phyloP scores from a whole-genome alignment of 2,113 vertebrate genomes.

The Leptodactylus fuscus region DNA sequence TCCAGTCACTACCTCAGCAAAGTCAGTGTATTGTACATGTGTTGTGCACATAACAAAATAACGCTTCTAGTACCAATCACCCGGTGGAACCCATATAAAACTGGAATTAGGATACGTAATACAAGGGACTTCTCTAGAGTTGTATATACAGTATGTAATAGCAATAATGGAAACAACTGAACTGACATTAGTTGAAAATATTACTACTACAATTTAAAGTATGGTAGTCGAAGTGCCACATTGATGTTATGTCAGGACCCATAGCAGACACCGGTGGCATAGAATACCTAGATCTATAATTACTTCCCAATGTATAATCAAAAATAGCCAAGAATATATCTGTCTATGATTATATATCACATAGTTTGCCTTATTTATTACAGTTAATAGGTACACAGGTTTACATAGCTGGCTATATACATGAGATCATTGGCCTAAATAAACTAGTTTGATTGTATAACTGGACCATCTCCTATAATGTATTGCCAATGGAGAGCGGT shows the following conservation, averaged over 20 bases:
- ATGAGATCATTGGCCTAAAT: neutral
- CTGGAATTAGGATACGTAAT: neutral
- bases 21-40: conserved; percentile 52
- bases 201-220: neutral
- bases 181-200: neutral
- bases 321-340: neutral
- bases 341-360: neutral
- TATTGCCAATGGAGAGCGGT: neutral
- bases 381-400: neutral
- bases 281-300: too few species aligned
- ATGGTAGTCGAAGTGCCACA: neutral
- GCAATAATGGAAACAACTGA: neutral
- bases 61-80: conserved; percentile 13
- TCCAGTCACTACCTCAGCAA: conserved; percentile 70
- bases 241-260: neutral
- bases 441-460: neutral
- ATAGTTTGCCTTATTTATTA: neutral
- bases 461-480: neutral
- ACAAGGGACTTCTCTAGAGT: neutral
- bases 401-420: neutral
- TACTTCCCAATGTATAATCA: too few species aligned
- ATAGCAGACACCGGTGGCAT: neutral
- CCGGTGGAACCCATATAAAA: too few species aligned
- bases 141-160: neutral
- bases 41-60: conserved; percentile 35